Percentiles rank a stretch among this genome's conserved stretches.
Conservation (phyloP, 2,888 invertebrate genomes). For the Orchestes rusci region DNA sequence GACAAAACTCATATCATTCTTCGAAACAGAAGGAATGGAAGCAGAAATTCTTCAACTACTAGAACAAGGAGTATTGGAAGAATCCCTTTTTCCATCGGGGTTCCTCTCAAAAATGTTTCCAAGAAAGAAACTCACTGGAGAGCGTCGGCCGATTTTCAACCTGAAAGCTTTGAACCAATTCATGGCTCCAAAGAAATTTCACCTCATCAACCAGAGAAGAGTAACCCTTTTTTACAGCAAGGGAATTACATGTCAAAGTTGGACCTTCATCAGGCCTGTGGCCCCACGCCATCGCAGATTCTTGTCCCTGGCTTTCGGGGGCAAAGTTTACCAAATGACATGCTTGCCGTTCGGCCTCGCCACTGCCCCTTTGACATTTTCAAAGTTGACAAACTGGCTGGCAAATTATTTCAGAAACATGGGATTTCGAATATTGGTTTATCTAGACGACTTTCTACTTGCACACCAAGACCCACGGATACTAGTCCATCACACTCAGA, state of each 20-base stretch:
- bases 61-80: no score
- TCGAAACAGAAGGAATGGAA: no score
- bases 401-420: background rate
- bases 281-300: background rate
- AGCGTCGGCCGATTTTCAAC: slow-evolving; percentile 5
- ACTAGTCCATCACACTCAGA: background rate
- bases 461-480: background rate
- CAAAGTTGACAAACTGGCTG: slow-evolving; percentile 6
- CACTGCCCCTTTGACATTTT: slow-evolving; percentile 3
- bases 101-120: no score
- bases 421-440: background rate
- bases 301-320: background rate
- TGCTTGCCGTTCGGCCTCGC: slow-evolving; percentile 9
- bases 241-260: slow-evolving; percentile 1
- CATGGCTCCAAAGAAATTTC: slow-evolving; percentile 4
- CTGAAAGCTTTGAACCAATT: slow-evolving; percentile 4
- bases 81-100: no score
- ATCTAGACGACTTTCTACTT: slow-evolving; percentile 1
- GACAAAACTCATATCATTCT: background rate
- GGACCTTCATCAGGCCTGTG: background rate
- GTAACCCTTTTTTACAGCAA: slow-evolving; percentile 2
- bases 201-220: slow-evolving; percentile 1
- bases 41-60: no score
- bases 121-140: no score
- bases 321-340: slow-evolving; percentile 5